Base-by-base conservation (phyloP, 2,888 invertebrate genomes). In the Chrysolina americana region DNA sequence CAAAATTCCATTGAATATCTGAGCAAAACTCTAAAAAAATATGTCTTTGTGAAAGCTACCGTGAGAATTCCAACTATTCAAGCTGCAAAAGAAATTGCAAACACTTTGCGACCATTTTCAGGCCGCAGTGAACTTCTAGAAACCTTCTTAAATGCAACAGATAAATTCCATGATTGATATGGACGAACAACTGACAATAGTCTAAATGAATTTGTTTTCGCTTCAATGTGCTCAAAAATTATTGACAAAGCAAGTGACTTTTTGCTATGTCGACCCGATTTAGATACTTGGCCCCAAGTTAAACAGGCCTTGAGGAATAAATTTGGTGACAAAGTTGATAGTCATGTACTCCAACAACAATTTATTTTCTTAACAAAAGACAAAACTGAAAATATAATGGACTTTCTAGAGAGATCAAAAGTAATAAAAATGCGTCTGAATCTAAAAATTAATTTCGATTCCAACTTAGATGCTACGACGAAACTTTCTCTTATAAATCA, bases 371-470 rank as follows among this genome's bases (percentile, higher is more conserved):
- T 47, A 0, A 47, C 47, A 5, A 47, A 0, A 47, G 15, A 47
- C 15, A 5, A n/a, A 47, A 3, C 13, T 1, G n/a, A 47, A 47
- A 47, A 47, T 28, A 28, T 28, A 28, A 28, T 28, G 28, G 28
- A 47, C 47, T 47, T 47, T n/a, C 47, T 47, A 47, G 47, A 47
- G 15, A 47, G 47, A 47, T 47, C 15, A n/a, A 47, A 47, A n/a
- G 4, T 47, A 47, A 47, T 47, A 47, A 47, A 47, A 47, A n/a
- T 47, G 47, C n/a, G 47, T 47, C 47, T 47, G 47, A 47, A 47
- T 47, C 47, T 47, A n/a, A 47, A 47, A 47, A 47, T 47, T 15
- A 47, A 47, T 47, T 47, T 15, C 4, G 47, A 47, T 47, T 6
- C n/a, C n/a, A 47, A 47, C n/a, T 47, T 47, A 47, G 47, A 47